Evolutionary conservation across 2,113 vertebrate genomes (phyloP).

Genomic region (Corythornis cristatus): DNA sequence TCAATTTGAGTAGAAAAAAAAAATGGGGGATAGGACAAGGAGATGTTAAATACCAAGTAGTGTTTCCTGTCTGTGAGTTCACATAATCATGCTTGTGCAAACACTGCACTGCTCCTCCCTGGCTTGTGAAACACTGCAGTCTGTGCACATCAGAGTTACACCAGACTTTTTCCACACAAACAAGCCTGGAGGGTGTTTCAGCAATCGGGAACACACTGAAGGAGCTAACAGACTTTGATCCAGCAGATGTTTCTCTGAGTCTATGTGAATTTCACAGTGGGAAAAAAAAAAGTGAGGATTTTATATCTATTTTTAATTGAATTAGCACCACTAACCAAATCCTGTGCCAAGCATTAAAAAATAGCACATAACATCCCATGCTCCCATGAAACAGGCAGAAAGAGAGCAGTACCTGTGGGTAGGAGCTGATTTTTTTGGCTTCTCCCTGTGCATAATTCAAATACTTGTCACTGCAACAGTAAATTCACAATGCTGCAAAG

Average conservation of each 20-base stretch:
- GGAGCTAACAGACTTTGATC: not conserved
- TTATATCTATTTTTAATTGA: not conserved
- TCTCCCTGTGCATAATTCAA: not conserved
- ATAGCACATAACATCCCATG: not conserved
- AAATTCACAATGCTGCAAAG: not conserved
- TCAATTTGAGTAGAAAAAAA: not conserved
- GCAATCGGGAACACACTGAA: not conserved
- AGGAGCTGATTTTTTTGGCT: not conserved
- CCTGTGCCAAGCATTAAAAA: not conserved
- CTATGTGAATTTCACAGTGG: not conserved
- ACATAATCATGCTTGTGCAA: not conserved
- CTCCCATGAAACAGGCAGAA: not conserved
- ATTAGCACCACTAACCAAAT: not conserved
- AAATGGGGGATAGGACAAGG: fast-evolving
- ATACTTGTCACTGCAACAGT: not conserved
- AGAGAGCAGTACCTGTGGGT: not conserved
- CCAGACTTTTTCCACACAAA: not conserved
- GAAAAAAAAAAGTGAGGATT: not conserved
- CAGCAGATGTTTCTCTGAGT: not conserved
- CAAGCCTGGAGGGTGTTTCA: not conserved
- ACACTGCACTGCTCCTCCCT: not conserved
- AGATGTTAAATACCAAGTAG: not conserved
- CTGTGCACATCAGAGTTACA: not conserved
- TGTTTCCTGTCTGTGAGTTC: not conserved
- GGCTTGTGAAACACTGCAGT: not conserved